A percentile compares a stretch with the other conserved stretches of the same genome.
phyloP scores from a whole-genome alignment of 1,140 invertebrate species.

The Colletes gigas region DNA sequence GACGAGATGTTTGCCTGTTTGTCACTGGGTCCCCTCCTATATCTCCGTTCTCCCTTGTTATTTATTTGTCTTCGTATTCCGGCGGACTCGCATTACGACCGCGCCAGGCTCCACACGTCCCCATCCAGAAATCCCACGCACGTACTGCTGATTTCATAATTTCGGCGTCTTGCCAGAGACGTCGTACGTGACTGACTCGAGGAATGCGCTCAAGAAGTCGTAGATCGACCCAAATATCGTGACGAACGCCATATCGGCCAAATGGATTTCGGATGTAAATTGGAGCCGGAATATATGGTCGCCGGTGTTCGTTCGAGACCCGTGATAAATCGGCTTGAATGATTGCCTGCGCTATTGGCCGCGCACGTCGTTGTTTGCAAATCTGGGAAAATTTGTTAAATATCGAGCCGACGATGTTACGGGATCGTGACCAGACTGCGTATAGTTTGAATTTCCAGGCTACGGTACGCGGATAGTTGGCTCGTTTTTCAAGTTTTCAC shows the following conservation, averaged over 20 bases:
- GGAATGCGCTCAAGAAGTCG: conserved; percentile 51
- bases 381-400: conserved; percentile 31
- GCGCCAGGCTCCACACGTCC: neutral
- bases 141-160: conserved; percentile 80
- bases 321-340: conserved; percentile 48
- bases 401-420: conserved; percentile 6
- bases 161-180: conserved; percentile 75
- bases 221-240: conserved; percentile 53
- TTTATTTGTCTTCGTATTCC: conserved; percentile 18
- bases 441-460: neutral
- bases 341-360: conserved; percentile 27
- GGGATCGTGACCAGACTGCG: neutral
- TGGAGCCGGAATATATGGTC: conserved; percentile 26
- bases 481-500: too few relatives aligned
- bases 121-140: conserved; percentile 60
- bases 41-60: conserved; percentile 27
- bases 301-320: conserved; percentile 21
- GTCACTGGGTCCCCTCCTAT: conserved; percentile 30
- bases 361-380: conserved; percentile 16
- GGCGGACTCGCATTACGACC: neutral
- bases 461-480: neutral
- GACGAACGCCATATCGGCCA: conserved; percentile 55
- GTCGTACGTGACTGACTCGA: conserved; percentile 51
- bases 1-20: conserved; percentile 51
- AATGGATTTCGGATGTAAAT: conserved; percentile 58